A percentile compares a stretch with the other conserved stretches of the same genome.
Evolutionary conservation across 2,113 vertebrate genomes (phyloP).

Genomic region (Aphelocoma coerulescens): DNA sequence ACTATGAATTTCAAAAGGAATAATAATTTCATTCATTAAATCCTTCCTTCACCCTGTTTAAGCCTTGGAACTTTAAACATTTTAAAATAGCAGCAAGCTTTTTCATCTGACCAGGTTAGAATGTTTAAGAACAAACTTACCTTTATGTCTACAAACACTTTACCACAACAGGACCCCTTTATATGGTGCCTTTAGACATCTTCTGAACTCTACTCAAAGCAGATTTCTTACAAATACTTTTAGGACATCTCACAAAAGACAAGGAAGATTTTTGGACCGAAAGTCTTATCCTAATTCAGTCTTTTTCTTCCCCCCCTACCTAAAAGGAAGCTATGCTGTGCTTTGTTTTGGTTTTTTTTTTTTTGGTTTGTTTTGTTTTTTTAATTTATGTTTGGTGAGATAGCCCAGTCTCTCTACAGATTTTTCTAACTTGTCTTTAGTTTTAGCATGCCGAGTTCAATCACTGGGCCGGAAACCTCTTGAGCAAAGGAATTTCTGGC

Average conservation of each 20-base stretch:
- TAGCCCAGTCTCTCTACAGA: not conserved
- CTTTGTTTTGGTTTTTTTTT: not conserved
- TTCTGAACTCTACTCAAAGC: not conserved
- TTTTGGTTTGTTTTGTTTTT: not conserved
- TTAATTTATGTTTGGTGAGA: not conserved
- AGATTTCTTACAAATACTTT: not conserved
- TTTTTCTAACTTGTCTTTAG: conserved; percentile 18
- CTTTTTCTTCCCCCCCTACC: rapidly evolving
- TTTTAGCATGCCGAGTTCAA: not conserved
- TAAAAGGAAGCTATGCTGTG: not conserved
- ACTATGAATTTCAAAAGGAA: not conserved
- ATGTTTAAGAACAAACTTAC: not conserved
- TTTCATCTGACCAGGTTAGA: not conserved
- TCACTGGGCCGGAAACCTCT: conserved; percentile 34
- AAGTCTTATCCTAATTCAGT: not conserved
- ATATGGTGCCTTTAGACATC: not conserved
- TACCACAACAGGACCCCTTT: not conserved
- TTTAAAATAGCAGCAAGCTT: not conserved
- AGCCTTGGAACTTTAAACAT: not conserved
- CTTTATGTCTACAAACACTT: not conserved
- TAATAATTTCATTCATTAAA: not conserved
- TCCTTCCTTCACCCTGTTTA: not conserved
- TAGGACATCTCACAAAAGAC: not conserved
- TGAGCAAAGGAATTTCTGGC: conserved; percentile 59
- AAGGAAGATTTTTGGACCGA: not conserved